Percentiles rank a stretch among this genome's conserved stretches.
phyloP scores from a whole-genome alignment of 2,113 vertebrate genomes.

The Lamprotornis superbus region DNA sequence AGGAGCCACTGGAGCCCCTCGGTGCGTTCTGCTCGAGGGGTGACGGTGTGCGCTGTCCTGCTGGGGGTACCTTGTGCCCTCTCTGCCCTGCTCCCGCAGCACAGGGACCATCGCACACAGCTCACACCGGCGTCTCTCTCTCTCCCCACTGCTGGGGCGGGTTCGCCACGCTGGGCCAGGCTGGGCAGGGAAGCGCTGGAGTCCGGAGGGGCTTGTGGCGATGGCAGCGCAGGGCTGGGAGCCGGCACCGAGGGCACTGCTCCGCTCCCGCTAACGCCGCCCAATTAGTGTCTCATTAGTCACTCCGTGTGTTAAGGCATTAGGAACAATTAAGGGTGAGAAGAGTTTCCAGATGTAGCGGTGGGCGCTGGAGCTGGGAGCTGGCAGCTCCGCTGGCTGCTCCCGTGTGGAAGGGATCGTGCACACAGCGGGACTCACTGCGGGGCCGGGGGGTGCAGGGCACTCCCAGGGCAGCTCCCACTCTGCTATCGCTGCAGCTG shows the following conservation, averaged over 20 bases:
- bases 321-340: conserved; percentile 72
- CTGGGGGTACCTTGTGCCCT: rapidly evolving
- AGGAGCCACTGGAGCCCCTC: rapidly evolving
- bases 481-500: rapidly evolving
- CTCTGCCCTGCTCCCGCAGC: rapidly evolving
- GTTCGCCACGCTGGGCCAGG: background rate
- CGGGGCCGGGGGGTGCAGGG: rapidly evolving
- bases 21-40: rapidly evolving
- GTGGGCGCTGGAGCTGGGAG: conserved; percentile 8
- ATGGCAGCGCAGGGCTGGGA: background rate
- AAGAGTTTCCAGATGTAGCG: conserved; percentile 68
- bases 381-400: background rate
- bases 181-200: background rate
- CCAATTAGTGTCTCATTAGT: conserved; percentile 72
- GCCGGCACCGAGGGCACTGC: background rate
- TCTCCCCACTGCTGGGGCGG: background rate
- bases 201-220: background rate
- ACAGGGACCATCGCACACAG: background rate
- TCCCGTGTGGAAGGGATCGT: background rate
- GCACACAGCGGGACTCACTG: rapidly evolving
- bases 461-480: rapidly evolving
- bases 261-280: background rate
- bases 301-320: conserved; percentile 64
- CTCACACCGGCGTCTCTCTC: background rate
- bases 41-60: rapidly evolving